phyloP scores from a whole-genome alignment of 2,113 vertebrate genomes.

The Parotia lawesii region DNA sequence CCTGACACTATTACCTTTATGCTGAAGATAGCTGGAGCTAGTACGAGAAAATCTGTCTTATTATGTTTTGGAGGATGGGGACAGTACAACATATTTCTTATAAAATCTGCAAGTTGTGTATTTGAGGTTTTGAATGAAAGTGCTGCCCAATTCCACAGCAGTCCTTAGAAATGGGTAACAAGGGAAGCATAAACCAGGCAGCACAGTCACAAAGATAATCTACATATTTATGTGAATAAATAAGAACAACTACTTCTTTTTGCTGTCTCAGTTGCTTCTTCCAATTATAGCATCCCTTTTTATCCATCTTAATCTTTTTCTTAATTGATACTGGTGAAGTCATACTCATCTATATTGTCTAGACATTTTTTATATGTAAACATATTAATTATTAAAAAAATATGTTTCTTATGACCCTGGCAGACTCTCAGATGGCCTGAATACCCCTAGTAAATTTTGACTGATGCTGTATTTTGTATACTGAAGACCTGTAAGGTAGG shows the following conservation, averaged over 20 bases:
- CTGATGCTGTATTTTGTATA: neutral
- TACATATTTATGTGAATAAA: conserved; percentile 8
- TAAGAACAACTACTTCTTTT: neutral
- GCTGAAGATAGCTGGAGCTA: neutral
- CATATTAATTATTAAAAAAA: neutral
- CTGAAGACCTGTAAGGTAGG: neutral
- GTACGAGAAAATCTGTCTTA: neutral
- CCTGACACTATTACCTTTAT: neutral
- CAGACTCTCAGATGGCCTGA: neutral
- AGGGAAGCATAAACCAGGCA: neutral
- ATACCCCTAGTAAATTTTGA: neutral
- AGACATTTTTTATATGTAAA: neutral
- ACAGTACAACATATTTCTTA: neutral
- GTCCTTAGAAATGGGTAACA: neutral
- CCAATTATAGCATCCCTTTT: neutral
- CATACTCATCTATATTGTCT: neutral
- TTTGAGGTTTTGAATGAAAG: neutral
- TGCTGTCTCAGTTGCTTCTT: neutral
- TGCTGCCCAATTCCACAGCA: neutral
- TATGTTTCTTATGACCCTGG: neutral
- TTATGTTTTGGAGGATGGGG: neutral
- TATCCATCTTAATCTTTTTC: neutral
- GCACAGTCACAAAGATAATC: neutral
- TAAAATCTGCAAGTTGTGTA: neutral
- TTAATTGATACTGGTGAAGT: neutral